Percentiles rank a stretch among this genome's conserved stretches.
Conservation (phyloP, 2,888 invertebrate genomes). For the Xanthia icteritia region DNA sequence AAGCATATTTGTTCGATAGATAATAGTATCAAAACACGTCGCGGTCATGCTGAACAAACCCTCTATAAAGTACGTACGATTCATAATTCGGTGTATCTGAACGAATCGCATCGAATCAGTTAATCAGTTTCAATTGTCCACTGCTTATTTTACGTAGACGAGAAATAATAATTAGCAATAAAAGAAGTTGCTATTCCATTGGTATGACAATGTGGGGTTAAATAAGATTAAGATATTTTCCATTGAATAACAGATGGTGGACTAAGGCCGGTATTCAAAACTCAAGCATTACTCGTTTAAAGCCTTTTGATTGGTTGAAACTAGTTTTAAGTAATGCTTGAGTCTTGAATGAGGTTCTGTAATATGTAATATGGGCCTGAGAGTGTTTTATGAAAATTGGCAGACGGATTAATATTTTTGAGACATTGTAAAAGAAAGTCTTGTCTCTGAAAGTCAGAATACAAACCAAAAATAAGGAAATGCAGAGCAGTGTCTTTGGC, state of each 20-base stretch:
- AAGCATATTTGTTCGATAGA: no score
- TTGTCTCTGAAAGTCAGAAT: neutral
- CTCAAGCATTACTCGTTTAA: no score
- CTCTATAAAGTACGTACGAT: neutral
- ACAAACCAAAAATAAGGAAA: neutral
- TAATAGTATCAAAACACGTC: no score
- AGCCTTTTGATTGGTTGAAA: no score
- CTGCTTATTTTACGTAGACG: conserved; percentile 22
- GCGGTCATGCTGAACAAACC: no score
- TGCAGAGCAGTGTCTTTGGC: neutral
- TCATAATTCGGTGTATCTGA: conserved; percentile 16
- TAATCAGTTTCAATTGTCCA: conserved; percentile 71
- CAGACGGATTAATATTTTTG: neutral
- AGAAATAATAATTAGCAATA: conserved; percentile 27
- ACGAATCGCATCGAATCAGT: conserved; percentile 68
- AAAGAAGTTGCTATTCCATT: conserved; percentile 7
- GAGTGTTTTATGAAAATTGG: neutral
- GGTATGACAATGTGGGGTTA: conserved; percentile 6
- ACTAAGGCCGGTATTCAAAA: neutral
- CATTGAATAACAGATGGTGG: neutral
- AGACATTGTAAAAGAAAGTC: neutral
- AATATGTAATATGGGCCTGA: no score
- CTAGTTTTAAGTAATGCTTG: no score
- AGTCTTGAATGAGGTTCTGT: no score
- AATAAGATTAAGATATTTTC: conserved; percentile 7